These are phyloP conservation scores for Beris chalybata DNA, from an alignment of 2,888 invertebrate genomes.

Conservation along the genomic window DNA sequence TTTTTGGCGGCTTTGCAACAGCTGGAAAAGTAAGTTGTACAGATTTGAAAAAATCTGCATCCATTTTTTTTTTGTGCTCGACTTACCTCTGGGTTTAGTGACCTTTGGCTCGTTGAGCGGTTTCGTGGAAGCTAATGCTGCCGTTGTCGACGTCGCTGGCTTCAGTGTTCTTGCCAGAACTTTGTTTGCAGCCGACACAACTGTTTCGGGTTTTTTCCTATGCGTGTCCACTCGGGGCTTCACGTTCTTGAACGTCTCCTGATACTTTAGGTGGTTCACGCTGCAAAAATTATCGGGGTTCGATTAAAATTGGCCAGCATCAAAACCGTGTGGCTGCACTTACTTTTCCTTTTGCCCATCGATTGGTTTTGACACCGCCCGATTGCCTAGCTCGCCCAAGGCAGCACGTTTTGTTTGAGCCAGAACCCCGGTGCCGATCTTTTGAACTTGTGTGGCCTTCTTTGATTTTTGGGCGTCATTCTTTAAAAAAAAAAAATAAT, in stretches of 20 bases:
- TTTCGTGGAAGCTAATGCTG: neutral
- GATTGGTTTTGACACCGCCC: conserved; percentile 50
- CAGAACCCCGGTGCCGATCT: neutral
- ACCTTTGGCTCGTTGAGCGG: neutral
- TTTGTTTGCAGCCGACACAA: conserved; percentile 11
- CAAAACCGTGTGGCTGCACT: conserved; percentile 32
- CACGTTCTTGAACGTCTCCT: conserved; percentile 48
- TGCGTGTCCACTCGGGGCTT: conserved; percentile 54
- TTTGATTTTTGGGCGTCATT: conserved; percentile 19
- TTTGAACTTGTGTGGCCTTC: neutral
- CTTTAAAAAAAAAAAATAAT: neutral
- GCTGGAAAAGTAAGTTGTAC: neutral
- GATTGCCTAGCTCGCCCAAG: conserved; percentile 60
- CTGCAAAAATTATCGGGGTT: conserved; percentile 36
- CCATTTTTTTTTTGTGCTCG: too few species aligned
- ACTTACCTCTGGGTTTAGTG: conserved; percentile 44
- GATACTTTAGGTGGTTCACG: conserved; percentile 46
- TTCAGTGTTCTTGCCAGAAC: conserved; percentile 34
- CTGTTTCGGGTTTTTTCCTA: conserved; percentile 48
- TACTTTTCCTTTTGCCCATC: conserved; percentile 50
- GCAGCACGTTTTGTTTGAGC: conserved; percentile 53
- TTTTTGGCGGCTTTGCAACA: conserved; percentile 44
- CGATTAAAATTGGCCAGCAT: neutral
- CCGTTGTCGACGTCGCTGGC: conserved; percentile 9
- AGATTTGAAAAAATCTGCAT: neutral